These are phyloP conservation scores for Pemphigus obesinymphae DNA, from an alignment of 1,140 invertebrate genomes.

Conservation along the genomic window DNA sequence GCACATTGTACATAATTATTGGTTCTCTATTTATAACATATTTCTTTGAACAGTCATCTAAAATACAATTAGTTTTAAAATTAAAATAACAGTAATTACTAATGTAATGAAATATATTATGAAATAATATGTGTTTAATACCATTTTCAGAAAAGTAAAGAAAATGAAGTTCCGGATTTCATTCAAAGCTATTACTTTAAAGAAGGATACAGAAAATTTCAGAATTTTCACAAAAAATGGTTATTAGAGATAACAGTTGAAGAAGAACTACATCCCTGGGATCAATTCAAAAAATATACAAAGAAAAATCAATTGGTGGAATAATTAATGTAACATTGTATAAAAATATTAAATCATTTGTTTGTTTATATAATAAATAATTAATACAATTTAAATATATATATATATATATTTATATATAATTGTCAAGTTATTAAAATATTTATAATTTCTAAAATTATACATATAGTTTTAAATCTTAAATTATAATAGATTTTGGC, in stretches of 20 bases:
- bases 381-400: background rate
- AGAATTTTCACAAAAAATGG: slow-evolving; percentile 37
- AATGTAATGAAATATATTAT: background rate
- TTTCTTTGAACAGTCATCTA: no score
- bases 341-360: background rate
- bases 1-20: no score
- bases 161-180: background rate
- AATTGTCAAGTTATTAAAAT: background rate
- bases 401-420: background rate
- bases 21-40: no score
- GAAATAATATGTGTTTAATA: background rate
- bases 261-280: slow-evolving; percentile 37
- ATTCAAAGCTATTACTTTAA: slow-evolving; percentile 22
- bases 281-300: slow-evolving; percentile 30
- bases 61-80: background rate
- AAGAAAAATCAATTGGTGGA: background rate
- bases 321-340: background rate
- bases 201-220: slow-evolving; percentile 32
- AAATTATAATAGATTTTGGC: background rate
- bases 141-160: background rate
- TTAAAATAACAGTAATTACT: background rate
- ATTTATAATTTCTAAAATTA: background rate
- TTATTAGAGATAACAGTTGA: slow-evolving; percentile 7
- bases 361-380: background rate
- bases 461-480: background rate